These are phyloP conservation scores for Pilophorus perplexus DNA, from an alignment of 2,888 invertebrate species.

Conservation along the genomic window DNA sequence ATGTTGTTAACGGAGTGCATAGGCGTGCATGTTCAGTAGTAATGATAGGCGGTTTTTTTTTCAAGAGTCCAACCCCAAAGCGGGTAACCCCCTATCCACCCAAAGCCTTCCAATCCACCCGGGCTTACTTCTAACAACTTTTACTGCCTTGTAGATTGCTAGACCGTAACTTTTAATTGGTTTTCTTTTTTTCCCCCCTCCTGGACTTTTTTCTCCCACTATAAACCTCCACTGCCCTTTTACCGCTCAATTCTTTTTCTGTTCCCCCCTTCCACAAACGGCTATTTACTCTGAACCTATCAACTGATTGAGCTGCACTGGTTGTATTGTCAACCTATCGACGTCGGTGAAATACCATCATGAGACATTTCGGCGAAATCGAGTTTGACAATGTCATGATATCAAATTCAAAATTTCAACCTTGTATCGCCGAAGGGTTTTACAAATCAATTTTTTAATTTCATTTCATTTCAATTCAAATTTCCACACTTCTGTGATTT, in stretches of 20 bases:
- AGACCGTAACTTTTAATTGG: constrained; percentile 40
- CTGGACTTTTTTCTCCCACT: not conserved
- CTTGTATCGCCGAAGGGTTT: too few relatives aligned
- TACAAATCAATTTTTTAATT: too few relatives aligned
- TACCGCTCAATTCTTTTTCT: not conserved
- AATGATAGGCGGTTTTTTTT: constrained; percentile 5
- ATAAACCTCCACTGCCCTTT: too few relatives aligned
- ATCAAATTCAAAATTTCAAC: too few relatives aligned
- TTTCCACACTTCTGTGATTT: too few relatives aligned
- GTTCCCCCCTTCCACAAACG: not conserved
- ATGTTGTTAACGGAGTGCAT: constrained; percentile 11
- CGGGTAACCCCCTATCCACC: not conserved
- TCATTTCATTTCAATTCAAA: too few relatives aligned
- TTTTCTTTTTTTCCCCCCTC: constrained; percentile 31
- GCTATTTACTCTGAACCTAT: constrained; percentile 4
- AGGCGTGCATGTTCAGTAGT: constrained; percentile 5
- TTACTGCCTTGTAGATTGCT: constrained; percentile 34
- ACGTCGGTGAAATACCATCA: too few relatives aligned
- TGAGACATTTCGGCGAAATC: too few relatives aligned
- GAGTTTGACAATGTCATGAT: too few relatives aligned
- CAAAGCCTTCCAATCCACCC: not conserved
- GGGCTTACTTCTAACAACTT: constrained; percentile 26
- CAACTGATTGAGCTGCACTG: not conserved
- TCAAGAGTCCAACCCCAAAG: not conserved
- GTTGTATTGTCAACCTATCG: not conserved